Base-by-base conservation (phyloP, 1,140 invertebrate genomes). In the Bombus impatiens region DNA sequence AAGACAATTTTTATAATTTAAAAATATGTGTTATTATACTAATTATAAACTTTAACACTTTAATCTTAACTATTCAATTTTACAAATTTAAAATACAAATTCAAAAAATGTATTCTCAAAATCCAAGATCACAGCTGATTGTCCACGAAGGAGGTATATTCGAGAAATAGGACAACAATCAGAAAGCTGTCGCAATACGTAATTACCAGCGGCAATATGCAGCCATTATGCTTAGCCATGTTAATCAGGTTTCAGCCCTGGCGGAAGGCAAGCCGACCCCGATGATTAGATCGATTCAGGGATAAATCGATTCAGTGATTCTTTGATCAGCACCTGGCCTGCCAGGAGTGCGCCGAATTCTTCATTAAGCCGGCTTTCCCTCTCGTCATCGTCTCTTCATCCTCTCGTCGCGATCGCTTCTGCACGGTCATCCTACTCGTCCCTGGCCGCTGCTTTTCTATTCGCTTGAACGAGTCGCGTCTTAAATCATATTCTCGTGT, bases 371-470 rank as follows among this genome's bases (percentile, higher is more conserved):
- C 87, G 88, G 72, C 78, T 87, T 89, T 89, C 88, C 84, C 74
- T 89, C 88, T 87, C 88, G 88, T 89, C 88, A 89, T 89, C 85
- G 78, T 89, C 88, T 87, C 84, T 89, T 89, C 88, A 89, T 87
- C 88, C 59, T 22, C 47, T 77, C 83, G n/a, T 74, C 74, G 65
- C 75, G 77, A 67, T 67, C 79, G 32, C 77, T 87, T 89, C 87
- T 86, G 88, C 88, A 89, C 81, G 87, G 82, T 89, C 88, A 89
- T 89, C 84, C 79, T 72, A 44, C 84, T 78, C 79, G 70, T 75
- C 37, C 22, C 18, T 70, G 35, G 62, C 59, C 57, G 57, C 1
- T 78, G 76, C 78, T 78, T 76, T 77, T 82, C 85, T 84, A 78
- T 77, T 82, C 88, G 88, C 80, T 77, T 82, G 13, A 77, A 71